Percentiles rank a stretch among this genome's conserved stretches.
Evolutionary conservation across 1,140 invertebrate genomes (phyloP).

Genomic region (Drosophila elegans): DNA sequence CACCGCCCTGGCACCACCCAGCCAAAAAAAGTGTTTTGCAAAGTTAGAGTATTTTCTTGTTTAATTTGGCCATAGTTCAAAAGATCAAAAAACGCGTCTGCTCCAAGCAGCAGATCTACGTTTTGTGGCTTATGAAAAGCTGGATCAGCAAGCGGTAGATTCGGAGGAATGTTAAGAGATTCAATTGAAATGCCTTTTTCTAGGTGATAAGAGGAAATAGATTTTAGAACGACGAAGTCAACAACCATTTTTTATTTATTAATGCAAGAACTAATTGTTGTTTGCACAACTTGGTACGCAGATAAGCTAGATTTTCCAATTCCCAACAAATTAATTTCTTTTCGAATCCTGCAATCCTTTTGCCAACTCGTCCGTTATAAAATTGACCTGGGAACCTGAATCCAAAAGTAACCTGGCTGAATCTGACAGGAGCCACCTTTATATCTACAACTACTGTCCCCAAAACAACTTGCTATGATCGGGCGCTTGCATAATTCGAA

Average conservation of each 20-base stretch:
- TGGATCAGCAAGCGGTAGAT: too few relatives aligned
- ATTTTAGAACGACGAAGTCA: conserved; percentile 1
- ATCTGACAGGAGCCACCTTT: not conserved
- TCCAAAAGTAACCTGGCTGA: conserved; percentile 9
- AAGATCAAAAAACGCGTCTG: too few relatives aligned
- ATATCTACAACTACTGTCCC: not conserved
- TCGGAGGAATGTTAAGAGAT: not conserved
- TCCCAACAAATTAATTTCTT: not conserved
- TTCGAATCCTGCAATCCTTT: not conserved
- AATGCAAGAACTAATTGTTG: not conserved
- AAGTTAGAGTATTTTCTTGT: too few relatives aligned
- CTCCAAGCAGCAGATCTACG: too few relatives aligned
- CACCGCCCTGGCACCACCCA: too few relatives aligned
- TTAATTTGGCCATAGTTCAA: too few relatives aligned
- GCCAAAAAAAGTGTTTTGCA: too few relatives aligned
- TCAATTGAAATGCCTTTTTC: conserved; percentile 1
- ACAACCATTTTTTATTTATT: not conserved
- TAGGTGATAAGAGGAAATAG: conserved; percentile 1
- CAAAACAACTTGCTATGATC: conserved; percentile 1
- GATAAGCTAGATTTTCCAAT: conserved; percentile 5
- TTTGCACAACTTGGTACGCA: conserved; percentile 3
- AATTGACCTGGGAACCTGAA: conserved; percentile 1
- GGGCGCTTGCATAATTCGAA: too few relatives aligned
- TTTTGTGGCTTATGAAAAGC: too few relatives aligned
- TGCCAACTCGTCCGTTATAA: conserved; percentile 3